These are phyloP conservation scores for Paraplagusia blochii DNA, from an alignment of 2,113 vertebrate species.

Conservation along the genomic window DNA sequence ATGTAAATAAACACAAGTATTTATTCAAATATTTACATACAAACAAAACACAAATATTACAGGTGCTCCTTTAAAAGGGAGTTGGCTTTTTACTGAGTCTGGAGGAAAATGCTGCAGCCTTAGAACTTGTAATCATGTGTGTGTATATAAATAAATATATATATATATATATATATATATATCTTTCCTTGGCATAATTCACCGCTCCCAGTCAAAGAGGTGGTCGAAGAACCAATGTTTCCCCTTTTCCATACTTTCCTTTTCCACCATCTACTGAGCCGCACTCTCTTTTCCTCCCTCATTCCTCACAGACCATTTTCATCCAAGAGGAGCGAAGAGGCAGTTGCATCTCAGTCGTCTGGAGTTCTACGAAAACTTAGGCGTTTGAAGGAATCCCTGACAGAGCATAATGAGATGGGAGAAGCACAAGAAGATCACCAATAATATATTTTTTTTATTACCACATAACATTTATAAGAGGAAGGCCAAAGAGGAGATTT, in stretches of 20 bases:
- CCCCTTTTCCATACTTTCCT: no score
- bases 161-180: constrained; percentile 12
- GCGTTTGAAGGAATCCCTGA: constrained; percentile 78
- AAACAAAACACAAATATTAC: constrained; percentile 20
- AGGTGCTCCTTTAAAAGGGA: constrained; percentile 23
- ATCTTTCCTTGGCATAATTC: constrained; percentile 18
- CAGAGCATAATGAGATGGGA: background rate
- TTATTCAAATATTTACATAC: constrained; percentile 34
- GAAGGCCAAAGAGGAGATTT: no score
- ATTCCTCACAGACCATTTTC: no score
- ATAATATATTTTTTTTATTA: no score
- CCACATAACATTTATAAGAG: no score
- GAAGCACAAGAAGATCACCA: constrained; percentile 17
- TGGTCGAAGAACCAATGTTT: no score
- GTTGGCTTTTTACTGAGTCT: constrained; percentile 18
- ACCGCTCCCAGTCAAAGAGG: constrained; percentile 8
- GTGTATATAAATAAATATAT: constrained; percentile 10
- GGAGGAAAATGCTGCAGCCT: constrained; percentile 61
- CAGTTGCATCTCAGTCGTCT: constrained; percentile 71
- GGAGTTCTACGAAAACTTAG: constrained; percentile 74
- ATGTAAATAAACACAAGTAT: constrained; percentile 25
- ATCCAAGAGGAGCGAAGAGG: no score
- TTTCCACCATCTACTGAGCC: no score
- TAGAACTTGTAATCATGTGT: constrained; percentile 39
- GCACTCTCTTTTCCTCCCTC: constrained; percentile 1